A percentile compares a stretch with the other conserved stretches of the same genome.
phyloP scores from a whole-genome alignment of 2,888 invertebrate genomes.

The Ectemnius lituratus region DNA sequence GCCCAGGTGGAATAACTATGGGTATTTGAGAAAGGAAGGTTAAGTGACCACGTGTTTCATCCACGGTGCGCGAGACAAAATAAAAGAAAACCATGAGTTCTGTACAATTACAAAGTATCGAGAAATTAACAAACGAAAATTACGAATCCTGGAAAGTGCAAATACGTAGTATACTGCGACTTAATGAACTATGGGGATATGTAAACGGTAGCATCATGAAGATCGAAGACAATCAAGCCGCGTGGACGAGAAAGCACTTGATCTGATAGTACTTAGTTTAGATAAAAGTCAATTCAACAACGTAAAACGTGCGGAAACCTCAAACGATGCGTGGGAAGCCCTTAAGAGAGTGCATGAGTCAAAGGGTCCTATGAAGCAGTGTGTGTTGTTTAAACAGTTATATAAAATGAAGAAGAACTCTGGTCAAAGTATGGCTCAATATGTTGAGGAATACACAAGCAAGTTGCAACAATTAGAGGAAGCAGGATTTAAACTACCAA shows the following conservation, averaged over 20 bases:
- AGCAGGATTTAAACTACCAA: slow-evolving; percentile 18
- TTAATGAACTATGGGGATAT: slow-evolving; percentile 29
- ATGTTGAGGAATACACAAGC: slow-evolving; percentile 7
- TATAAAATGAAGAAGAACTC: slow-evolving; percentile 22
- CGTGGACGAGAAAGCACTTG: slow-evolving; percentile 21
- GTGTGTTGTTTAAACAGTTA: slow-evolving; percentile 18
- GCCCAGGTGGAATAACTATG: slow-evolving; percentile 4
- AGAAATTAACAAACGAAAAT: slow-evolving; percentile 21
- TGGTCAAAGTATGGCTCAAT: slow-evolving; percentile 19
- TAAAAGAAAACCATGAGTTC: neutral
- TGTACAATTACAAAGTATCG: slow-evolving; percentile 1
- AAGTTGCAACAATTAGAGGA: slow-evolving; percentile 24
- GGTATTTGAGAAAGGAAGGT: slow-evolving; percentile 9
- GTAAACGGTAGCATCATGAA: slow-evolving; percentile 5
- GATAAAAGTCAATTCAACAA: slow-evolving; percentile 18
- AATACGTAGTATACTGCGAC: slow-evolving; percentile 20
- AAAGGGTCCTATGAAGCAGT: slow-evolving; percentile 19
- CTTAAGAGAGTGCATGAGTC: slow-evolving; percentile 15
- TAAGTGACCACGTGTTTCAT: slow-evolving; percentile 11
- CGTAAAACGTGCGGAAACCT: slow-evolving; percentile 13
- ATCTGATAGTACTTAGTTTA: slow-evolving; percentile 22
- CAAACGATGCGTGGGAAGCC: slow-evolving; percentile 14
- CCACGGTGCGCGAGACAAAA: neutral
- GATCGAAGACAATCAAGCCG: neutral
- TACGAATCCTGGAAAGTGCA: slow-evolving; percentile 35